A percentile compares a stretch with the other conserved stretches of the same genome.
Conservation (phyloP, 2,113 vertebrate genomes). For the Siniperca chuatsi region DNA sequence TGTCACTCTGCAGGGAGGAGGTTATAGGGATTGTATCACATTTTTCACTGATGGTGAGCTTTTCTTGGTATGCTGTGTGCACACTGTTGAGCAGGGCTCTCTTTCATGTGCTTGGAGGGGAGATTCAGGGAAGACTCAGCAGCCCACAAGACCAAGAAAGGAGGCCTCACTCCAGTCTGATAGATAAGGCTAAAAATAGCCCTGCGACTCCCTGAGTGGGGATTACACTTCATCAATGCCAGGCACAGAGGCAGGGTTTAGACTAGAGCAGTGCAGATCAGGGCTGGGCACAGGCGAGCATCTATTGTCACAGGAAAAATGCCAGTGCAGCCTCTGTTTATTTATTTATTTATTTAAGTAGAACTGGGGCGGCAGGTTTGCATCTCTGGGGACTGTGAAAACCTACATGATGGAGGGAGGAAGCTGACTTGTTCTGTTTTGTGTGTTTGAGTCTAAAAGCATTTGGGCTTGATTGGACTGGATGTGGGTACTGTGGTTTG, state of each 20-base stretch:
- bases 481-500: background rate
- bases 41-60: background rate
- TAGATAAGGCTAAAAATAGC: slow-evolving; percentile 79
- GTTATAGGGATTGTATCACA: background rate
- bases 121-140: slow-evolving; percentile 45
- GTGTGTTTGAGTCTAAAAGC: slow-evolving; percentile 2
- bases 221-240: slow-evolving; percentile 80
- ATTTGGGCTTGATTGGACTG: background rate
- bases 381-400: background rate
- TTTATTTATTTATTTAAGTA: background rate
- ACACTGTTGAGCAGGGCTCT: background rate
- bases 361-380: slow-evolving; percentile 13
- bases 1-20: background rate
- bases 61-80: background rate
- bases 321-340: slow-evolving; percentile 10
- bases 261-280: slow-evolving; percentile 5
- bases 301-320: slow-evolving; percentile 20
- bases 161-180: slow-evolving; percentile 55
- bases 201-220: slow-evolving; percentile 65
- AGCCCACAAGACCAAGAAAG: slow-evolving; percentile 48
- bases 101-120: background rate
- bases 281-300: background rate
- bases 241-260: slow-evolving; percentile 52
- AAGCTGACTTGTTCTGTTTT: background rate
- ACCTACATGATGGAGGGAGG: background rate